Evolutionary conservation across 2,797 vertebrate genomes (phyloP), one percentile per base, ranked within the genome.

Genomic region (Chaenodraco wilsoni): DNA sequence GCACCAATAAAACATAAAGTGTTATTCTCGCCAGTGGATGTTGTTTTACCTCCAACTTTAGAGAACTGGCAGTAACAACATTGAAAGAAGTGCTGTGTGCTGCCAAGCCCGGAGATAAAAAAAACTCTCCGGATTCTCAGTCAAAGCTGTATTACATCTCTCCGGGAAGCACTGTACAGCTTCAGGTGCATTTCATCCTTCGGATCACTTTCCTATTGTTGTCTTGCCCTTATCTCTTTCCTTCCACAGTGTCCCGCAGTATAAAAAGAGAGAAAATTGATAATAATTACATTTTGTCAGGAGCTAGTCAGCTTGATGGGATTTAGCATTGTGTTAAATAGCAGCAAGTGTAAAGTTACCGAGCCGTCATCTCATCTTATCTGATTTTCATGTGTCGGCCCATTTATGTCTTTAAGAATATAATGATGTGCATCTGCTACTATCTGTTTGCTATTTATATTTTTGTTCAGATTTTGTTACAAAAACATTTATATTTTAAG

Each of bases 31-130:
- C 83, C 69, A 68, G 74, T 87, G 79, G 85, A 88, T 90, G 87
- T 77, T 86, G 74, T 88, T 87, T 65, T 69, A 88, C 66, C 79
- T 84, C 55, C 66, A 84, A 81, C 76, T 85, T 84, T 81, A 79
- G 66, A 88, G 62, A 85, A 77, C 81, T 89, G 86, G 84, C 86
- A 90, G 78, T 16, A 88, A 86, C 79, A 89, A 82, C 87, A 87
- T 83, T 86, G 71, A 45, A 68, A 82, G 52, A 68, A 40, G 61
- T 43, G 65, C 52, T 69, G 72, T 72, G 65, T 13, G 69, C 72
- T 89, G 85, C 87, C 73, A 91, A 87, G 87, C 81, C 74, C 46
- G 59, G 21, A 88, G 86, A 83, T 78, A 59, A 31, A 59, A 78
- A 78, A 78, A 81, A 76, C 60, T 69, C 62, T 27, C 60, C 13